Evolutionary conservation across 1,140 invertebrate genomes (phyloP).

Genomic region (Lepidotrigona ventralis): DNA sequence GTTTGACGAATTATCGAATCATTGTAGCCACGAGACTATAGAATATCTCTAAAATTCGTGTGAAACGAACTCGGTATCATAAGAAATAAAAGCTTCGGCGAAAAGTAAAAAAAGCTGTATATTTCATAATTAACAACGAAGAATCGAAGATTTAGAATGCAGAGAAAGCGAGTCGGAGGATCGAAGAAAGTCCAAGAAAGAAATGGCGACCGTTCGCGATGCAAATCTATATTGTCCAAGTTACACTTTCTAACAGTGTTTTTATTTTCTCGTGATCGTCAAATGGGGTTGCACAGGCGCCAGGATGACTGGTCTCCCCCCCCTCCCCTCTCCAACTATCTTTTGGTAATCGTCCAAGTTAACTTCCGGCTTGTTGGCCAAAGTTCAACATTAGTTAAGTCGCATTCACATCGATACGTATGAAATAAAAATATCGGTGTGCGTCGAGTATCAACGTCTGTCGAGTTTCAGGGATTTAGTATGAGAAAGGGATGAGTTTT

Average conservation of each 20-base stretch:
- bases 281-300: conserved; percentile 55
- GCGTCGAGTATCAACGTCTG: too few relatives aligned
- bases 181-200: not conserved
- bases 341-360: conserved; percentile 59
- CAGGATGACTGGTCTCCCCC: conserved; percentile 36
- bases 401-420: conserved; percentile 3
- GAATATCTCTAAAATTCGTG: too few relatives aligned
- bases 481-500: too few relatives aligned
- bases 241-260: not conserved
- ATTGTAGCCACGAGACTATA: too few relatives aligned
- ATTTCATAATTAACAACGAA: too few relatives aligned
- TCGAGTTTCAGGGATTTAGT: too few relatives aligned
- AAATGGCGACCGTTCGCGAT: not conserved
- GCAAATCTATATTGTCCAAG: conserved; percentile 10
- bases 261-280: conserved; percentile 38
- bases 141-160: too few relatives aligned
- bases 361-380: conserved; percentile 56
- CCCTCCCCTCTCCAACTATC: not conserved
- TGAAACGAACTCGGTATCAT: too few relatives aligned
- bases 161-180: too few relatives aligned
- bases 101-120: too few relatives aligned
- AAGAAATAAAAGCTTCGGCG: too few relatives aligned
- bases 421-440: not conserved
- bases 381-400: conserved; percentile 45
- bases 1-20: too few relatives aligned